Percentiles rank a stretch among this genome's conserved stretches.
Conservation (phyloP, 2,113 vertebrate species). For the Propithecus coquereli region DNA sequence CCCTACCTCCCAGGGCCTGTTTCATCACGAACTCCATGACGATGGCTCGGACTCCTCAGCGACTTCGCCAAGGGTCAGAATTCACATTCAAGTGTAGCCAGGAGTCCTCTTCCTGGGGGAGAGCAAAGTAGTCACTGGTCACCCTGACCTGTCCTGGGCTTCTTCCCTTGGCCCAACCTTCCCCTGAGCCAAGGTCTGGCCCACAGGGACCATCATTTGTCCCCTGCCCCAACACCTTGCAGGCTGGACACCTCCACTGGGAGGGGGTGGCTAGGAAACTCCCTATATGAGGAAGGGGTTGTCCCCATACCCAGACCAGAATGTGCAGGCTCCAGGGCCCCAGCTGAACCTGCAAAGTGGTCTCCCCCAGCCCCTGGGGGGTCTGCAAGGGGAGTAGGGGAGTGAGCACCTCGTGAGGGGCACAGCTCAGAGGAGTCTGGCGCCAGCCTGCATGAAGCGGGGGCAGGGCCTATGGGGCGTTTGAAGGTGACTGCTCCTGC, state of each 20-base stretch:
- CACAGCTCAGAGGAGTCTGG: not conserved
- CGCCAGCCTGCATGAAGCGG: not conserved
- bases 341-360: not conserved
- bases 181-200: accelerated
- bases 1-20: constrained; percentile 74
- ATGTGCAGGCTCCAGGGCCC: not conserved
- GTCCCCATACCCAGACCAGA: not conserved
- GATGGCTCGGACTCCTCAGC: constrained; percentile 11
- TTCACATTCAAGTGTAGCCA: constrained; percentile 6
- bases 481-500: constrained; percentile 59
- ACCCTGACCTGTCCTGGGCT: not conserved
- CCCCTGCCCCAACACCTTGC: not conserved
- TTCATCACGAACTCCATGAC: constrained; percentile 77
- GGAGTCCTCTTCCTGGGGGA: not conserved
- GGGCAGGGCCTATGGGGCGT: constrained; percentile 38
- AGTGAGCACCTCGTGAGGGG: not conserved
- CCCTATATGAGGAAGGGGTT: not conserved
- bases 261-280: not conserved
- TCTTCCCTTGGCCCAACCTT: not conserved
- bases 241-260: not conserved
- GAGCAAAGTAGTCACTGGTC: not conserved
- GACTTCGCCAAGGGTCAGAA: not conserved
- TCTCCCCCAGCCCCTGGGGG: not conserved
- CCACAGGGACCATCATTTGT: not conserved
- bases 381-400: not conserved